Evolutionary conservation across 2,113 vertebrate genomes (phyloP), one percentile per base, ranked within the genome.

Genomic region (Eulemur rufifrons): DNA sequence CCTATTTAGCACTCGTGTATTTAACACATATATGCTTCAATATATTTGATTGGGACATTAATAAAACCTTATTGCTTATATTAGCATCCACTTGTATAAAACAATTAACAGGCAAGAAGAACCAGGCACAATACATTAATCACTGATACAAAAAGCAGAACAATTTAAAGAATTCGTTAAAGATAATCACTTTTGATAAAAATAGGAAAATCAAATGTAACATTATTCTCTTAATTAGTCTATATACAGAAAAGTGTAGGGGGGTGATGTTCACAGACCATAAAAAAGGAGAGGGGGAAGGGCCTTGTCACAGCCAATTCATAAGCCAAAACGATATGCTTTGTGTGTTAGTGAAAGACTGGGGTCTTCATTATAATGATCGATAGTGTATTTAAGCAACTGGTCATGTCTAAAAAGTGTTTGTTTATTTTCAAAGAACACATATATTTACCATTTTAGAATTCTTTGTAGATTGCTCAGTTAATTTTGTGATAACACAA

Each of bases 41-140:
- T 86, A 93, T 95, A 34, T 97, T 96, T 98, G 96, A 96, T 98
- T 97, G 95, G 97, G 97, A 83, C 97, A 98, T 97, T 98, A 97
- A 97, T 95, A 97, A 97, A 97, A 96, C 94, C 95, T 97, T 97
- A 59, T 96, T 90, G 97, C 97, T 98, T 97, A 96, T 98, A 97
- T 97, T 93, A 96, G 92, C 87, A 98, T 98, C 95, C 50, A 95
- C 93, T 97, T 97, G 93, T 97, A 95, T 91, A 97, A 97, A 98
- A 98, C 97, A 98, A 98, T 91, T 98, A 98, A 97, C 86, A 92
- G 95, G 88, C 61, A 84, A 97, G 96, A 95, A 96, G 97, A 97
- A 92, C 84, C 90, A 92, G 25, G 91, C 97, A 98, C 97, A 98
- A 98, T 97, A 96, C 95, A 94, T 95, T 98, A 97, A 98, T 97